Evolutionary conservation across 2,113 vertebrate genomes (phyloP).

Genomic region (Scomber japonicus): DNA sequence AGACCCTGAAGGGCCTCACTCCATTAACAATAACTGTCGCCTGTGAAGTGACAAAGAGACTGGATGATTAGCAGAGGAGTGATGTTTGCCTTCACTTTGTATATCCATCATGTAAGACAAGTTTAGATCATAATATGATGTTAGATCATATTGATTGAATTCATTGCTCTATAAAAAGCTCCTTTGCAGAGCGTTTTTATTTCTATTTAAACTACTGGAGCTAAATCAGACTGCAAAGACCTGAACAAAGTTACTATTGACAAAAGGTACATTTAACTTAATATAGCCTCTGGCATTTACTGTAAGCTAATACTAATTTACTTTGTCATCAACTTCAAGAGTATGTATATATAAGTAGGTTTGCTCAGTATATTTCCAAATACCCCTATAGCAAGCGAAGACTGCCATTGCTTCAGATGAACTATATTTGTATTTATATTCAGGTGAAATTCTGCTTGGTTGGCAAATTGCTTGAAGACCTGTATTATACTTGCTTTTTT

Average conservation of each 20-base stretch:
- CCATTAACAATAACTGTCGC: conserved; percentile 49
- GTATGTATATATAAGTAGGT: neutral
- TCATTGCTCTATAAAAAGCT: conserved; percentile 3
- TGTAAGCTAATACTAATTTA: neutral
- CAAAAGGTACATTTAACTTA: neutral
- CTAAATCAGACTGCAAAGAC: conserved; percentile 9
- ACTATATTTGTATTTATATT: conserved; percentile 1
- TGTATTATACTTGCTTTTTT: neutral
- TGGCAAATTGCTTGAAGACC: conserved; percentile 3
- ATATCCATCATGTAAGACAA: neutral
- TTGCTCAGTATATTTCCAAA: neutral
- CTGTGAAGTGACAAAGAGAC: conserved; percentile 23
- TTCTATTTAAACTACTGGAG: conserved; percentile 6
- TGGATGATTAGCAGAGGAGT: neutral
- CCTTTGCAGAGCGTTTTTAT: neutral
- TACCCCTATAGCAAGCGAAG: neutral
- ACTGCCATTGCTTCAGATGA: neutral
- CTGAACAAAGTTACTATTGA: conserved; percentile 1
- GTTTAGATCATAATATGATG: neutral
- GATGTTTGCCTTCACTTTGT: neutral
- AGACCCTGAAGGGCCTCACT: conserved; percentile 10
- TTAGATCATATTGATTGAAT: conserved; percentile 8
- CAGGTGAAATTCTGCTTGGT: conserved; percentile 7
- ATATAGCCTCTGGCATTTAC: neutral
- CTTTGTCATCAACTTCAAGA: neutral